Percentiles rank a stretch among this genome's conserved stretches.
Conservation (phyloP, 2,797 vertebrate species). For the Alectoris magna region DNA sequence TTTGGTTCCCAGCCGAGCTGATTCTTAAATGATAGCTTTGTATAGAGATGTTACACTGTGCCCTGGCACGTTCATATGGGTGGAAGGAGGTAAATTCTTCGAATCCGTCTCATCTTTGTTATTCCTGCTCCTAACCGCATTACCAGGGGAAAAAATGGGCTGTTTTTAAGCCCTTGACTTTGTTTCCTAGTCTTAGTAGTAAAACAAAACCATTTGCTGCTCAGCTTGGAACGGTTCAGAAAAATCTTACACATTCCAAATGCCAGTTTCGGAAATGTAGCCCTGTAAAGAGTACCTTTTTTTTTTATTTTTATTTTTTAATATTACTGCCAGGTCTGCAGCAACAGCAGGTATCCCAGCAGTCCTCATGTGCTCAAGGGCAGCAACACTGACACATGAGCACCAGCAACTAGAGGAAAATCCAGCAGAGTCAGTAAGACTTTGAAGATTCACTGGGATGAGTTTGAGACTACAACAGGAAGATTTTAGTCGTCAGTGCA, state of each 20-base stretch:
- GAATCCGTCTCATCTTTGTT: neutral
- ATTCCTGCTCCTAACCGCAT: neutral
- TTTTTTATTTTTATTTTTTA: no score
- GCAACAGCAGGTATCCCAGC: neutral
- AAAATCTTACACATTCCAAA: neutral
- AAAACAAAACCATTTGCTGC: neutral
- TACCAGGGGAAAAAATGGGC: neutral
- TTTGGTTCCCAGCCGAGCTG: neutral
- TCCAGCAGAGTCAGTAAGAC: neutral
- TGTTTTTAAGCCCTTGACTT: neutral
- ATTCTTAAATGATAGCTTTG: neutral
- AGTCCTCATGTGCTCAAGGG: rapidly evolving
- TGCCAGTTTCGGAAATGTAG: neutral
- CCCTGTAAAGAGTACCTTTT: rapidly evolving
- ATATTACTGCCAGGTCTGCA: neutral
- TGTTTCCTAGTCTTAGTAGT: neutral
- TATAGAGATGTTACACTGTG: neutral
- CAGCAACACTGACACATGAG: rapidly evolving
- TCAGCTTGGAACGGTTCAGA: neutral
- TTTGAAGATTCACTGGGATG: neutral
- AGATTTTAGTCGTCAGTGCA: neutral
- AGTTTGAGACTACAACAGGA: neutral
- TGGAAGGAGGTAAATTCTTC: neutral
- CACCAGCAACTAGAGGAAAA: neutral
- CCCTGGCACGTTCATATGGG: neutral